These are phyloP conservation scores for Microcebus lehilahytsara DNA, from an alignment of 2,113 vertebrate genomes.

Conservation along the genomic window DNA sequence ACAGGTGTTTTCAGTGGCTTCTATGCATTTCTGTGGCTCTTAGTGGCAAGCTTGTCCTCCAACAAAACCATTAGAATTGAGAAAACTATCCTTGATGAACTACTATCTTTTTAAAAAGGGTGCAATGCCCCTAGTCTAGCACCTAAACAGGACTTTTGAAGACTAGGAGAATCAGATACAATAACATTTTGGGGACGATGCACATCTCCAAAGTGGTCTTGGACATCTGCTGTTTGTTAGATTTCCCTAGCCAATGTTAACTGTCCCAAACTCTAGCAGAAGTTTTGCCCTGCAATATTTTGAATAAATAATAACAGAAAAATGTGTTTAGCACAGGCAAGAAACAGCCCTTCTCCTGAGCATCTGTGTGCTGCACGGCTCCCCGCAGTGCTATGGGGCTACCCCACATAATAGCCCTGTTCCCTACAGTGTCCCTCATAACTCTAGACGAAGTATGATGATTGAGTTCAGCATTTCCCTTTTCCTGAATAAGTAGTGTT, in stretches of 20 bases:
- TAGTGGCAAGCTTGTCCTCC: neutral
- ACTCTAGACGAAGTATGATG: neutral
- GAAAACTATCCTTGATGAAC: neutral
- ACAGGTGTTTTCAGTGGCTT: neutral
- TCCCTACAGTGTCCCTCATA: neutral
- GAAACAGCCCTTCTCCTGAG: neutral
- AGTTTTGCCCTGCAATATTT: neutral
- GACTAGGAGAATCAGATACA: neutral
- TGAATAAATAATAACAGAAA: conserved; percentile 29
- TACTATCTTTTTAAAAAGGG: neutral
- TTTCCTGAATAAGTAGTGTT: neutral
- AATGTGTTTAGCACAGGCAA: neutral
- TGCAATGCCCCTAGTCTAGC: neutral
- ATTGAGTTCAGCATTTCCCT: neutral
- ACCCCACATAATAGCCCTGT: neutral
- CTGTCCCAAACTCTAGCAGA: neutral
- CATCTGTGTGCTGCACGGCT: neutral
- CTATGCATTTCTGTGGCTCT: neutral
- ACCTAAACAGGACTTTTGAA: neutral
- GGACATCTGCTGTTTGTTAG: neutral
- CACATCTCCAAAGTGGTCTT: neutral
- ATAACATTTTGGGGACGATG: neutral
- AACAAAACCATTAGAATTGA: neutral
- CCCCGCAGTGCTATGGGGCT: fast-evolving
- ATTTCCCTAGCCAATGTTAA: neutral